phyloP scores from a whole-genome alignment of 2,888 invertebrate species.

The Thera obeliscata region DNA sequence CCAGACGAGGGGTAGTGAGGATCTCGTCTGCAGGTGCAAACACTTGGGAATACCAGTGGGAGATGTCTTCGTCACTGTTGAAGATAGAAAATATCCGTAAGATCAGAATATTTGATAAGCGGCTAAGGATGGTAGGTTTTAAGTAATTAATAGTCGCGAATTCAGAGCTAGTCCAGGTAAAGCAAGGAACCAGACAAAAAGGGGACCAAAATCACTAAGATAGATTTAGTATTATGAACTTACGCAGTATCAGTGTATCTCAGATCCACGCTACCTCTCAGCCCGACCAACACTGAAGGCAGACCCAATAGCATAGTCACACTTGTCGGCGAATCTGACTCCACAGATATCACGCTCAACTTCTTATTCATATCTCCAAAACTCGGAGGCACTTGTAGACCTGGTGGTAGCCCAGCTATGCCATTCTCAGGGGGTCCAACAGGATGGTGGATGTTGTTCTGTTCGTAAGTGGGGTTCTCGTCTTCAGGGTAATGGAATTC shows the following conservation, averaged over 20 bases:
- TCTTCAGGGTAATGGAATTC: slow-evolving; percentile 71
- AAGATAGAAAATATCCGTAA: slow-evolving; percentile 4
- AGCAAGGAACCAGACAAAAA: no score
- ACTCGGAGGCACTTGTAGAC: slow-evolving; percentile 57
- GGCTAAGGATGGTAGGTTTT: not conserved
- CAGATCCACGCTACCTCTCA: slow-evolving; percentile 94
- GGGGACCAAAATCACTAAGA: not conserved
- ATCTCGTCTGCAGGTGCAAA: slow-evolving; percentile 94
- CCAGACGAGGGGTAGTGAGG: slow-evolving; percentile 93
- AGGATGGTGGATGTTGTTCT: slow-evolving; percentile 69
- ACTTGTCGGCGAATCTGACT: slow-evolving; percentile 91
- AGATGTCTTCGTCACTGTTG: slow-evolving; percentile 86
- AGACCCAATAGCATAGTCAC: slow-evolving; percentile 93
- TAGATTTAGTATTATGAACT: slow-evolving; percentile 55
- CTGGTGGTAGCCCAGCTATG: slow-evolving; percentile 58
- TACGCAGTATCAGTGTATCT: slow-evolving; percentile 92
- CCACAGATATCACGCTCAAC: slow-evolving; percentile 85
- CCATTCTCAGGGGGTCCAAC: slow-evolving; percentile 47
- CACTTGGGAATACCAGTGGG: slow-evolving; percentile 92
- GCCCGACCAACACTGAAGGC: slow-evolving; percentile 91
- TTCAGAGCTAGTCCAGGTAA: no score
- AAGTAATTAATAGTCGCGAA: no score
- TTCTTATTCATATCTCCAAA: slow-evolving; percentile 73
- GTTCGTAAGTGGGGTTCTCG: slow-evolving; percentile 64
- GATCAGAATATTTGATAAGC: not conserved